These are phyloP conservation scores for Pteropus rufus DNA, from an alignment of 2,797 vertebrate genomes.

Conservation along the genomic window DNA sequence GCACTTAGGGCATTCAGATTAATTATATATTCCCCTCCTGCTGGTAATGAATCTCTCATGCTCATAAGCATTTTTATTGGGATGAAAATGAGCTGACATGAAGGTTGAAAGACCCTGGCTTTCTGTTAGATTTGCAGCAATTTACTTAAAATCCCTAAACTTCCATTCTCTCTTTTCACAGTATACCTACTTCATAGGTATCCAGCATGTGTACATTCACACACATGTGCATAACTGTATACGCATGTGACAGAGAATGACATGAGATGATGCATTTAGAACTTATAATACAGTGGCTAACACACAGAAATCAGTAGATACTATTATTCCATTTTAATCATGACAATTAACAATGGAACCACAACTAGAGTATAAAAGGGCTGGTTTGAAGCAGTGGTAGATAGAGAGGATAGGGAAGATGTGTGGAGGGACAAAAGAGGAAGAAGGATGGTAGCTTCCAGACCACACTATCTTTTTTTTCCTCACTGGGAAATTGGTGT, in stretches of 20 bases:
- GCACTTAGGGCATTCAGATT: not conserved
- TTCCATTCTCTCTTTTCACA: not conserved
- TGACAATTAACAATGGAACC: not conserved
- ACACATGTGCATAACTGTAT: not conserved
- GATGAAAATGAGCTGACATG: not conserved
- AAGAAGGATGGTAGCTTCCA: not conserved
- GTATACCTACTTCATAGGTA: not conserved
- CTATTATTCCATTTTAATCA: not conserved
- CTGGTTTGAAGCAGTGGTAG: not conserved
- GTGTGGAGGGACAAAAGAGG: not conserved
- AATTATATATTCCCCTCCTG: not conserved
- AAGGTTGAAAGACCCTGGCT: not conserved
- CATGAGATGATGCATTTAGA: not conserved
- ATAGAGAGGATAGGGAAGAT: not conserved
- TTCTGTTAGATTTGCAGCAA: not conserved
- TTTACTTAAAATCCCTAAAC: not conserved
- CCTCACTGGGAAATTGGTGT: not conserved
- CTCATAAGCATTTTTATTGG: not conserved
- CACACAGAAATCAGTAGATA: not conserved
- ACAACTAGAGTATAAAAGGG: not conserved
- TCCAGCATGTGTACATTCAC: not conserved
- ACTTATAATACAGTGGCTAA: not conserved
- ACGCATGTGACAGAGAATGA: not conserved
- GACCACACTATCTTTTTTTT: not conserved
- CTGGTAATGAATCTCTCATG: not conserved